Evolutionary conservation across 1,140 invertebrate genomes (phyloP), one percentile per base, ranked within the genome.

Genomic region (Papilio dardanus): DNA sequence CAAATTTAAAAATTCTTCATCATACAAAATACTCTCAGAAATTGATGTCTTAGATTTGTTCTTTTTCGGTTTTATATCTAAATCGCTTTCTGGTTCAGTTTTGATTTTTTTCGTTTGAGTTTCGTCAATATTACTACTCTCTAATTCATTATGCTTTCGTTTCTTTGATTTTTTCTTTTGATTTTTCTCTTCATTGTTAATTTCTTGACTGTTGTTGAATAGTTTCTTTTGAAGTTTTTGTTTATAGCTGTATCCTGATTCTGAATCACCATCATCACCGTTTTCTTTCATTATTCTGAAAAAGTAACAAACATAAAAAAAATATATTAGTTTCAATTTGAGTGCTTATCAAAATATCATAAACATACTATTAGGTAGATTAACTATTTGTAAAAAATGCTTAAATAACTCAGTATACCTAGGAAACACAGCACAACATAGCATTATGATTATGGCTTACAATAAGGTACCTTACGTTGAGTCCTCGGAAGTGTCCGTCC

Each of bases 401-500:
- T n/a, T n/a, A n/a, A n/a, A n/a, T n/a, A n/a, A n/a, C n/a, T n/a
- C n/a, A n/a, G n/a, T n/a, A n/a, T n/a, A n/a, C n/a, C n/a, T n/a
- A n/a, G n/a, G n/a, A n/a, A n/a, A n/a, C n/a, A n/a, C n/a, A 50
- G 21, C 14, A 46, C n/a, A 46, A 46, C 5, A 46, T 19, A 46
- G n/a, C 14, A 46, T 5, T n/a, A 12, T 8, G 3, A 16, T n/a
- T 54, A 21, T 24, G 19, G 19, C 54, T 46, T 28, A 40, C 54
- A 62, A 54, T 12, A 30, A 16, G 8, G n/a, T 54, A 66, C 74
- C 76, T 78, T 80, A 78, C 75, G 28, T 76, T 40, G 79, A 69
- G 77, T 83, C 81, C 33, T 67, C 81, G 37, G 87, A 89, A 75
- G 84, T 85, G 58, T 84, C 76, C 14, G 84, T 84, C 88, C 88